phyloP scores from a whole-genome alignment of 2,888 invertebrate species.

The Eulithis prunata region DNA sequence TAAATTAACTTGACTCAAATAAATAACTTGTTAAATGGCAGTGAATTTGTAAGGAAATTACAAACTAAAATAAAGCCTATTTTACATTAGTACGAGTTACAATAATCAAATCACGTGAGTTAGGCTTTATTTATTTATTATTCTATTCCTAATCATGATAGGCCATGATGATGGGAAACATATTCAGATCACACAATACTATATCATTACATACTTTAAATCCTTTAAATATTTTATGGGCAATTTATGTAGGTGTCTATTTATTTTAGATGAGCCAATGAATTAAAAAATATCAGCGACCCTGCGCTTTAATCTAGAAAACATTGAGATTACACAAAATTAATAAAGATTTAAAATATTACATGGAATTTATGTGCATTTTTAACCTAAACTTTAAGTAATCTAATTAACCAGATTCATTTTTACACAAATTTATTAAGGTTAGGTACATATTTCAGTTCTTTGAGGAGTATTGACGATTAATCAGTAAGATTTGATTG shows the following conservation, averaged over 20 bases:
- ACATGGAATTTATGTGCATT: conserved; percentile 6
- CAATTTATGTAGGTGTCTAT: background rate
- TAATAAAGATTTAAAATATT: background rate
- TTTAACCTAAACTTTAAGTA: conserved; percentile 9
- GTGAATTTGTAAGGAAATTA: conserved; percentile 42
- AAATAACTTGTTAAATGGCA: conserved; percentile 49
- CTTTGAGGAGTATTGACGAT: too few relatives aligned
- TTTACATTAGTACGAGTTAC: conserved; percentile 11
- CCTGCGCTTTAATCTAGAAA: conserved; percentile 14
- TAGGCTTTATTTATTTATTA: conserved; percentile 20
- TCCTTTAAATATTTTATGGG: background rate
- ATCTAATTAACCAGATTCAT: conserved; percentile 5
- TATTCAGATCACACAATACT: conserved; percentile 11
- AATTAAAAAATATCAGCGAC: conserved; percentile 11
- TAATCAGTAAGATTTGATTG: too few relatives aligned
- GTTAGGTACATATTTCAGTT: background rate
- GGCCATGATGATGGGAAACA: conserved; percentile 18
- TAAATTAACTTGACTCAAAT: conserved; percentile 45
- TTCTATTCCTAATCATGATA: conserved; percentile 26
- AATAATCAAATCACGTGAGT: conserved; percentile 12
- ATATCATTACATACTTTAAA: background rate
- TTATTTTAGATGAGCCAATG: conserved; percentile 1
- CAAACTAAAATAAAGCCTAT: conserved; percentile 28
- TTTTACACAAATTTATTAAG: background rate
- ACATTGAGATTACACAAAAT: conserved; percentile 7